Evolutionary conservation across 2,113 vertebrate species (phyloP).

Genomic region (Strigops habroptila): DNA sequence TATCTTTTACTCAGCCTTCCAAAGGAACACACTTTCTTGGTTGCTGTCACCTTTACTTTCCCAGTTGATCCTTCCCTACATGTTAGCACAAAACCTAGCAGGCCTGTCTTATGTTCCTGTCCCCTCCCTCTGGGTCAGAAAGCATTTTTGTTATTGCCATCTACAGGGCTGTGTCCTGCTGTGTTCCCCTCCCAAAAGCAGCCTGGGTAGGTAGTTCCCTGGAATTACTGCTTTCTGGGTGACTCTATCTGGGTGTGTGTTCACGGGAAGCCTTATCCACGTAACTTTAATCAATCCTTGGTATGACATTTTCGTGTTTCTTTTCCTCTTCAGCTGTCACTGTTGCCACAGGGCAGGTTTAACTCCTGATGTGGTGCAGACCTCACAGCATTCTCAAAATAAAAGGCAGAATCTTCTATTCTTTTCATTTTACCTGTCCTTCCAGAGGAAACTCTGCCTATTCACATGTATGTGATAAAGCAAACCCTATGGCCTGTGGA

Average conservation of each 20-base stretch:
- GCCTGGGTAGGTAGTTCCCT: background rate
- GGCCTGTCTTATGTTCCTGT: background rate
- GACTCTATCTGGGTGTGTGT: background rate
- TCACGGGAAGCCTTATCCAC: background rate
- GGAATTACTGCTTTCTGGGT: background rate
- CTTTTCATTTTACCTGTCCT: background rate
- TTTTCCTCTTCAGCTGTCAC: background rate
- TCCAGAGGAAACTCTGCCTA: background rate
- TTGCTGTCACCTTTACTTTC: background rate
- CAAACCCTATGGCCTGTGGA: background rate
- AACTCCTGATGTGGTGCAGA: background rate
- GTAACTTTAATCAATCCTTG: accelerated
- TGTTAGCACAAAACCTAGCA: background rate
- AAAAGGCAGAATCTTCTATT: background rate
- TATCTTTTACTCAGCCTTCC: background rate
- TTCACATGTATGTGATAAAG: background rate
- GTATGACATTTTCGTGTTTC: background rate
- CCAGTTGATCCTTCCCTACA: background rate
- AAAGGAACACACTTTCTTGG: background rate
- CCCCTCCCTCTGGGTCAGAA: background rate
- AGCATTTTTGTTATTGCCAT: background rate
- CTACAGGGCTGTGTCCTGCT: background rate
- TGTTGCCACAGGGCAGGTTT: background rate
- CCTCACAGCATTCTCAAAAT: background rate
- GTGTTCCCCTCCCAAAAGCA: background rate